Evolutionary conservation across 2,797 vertebrate genomes (phyloP), one percentile per base, ranked within the genome.

Genomic region (Acipenser ruthenus): DNA sequence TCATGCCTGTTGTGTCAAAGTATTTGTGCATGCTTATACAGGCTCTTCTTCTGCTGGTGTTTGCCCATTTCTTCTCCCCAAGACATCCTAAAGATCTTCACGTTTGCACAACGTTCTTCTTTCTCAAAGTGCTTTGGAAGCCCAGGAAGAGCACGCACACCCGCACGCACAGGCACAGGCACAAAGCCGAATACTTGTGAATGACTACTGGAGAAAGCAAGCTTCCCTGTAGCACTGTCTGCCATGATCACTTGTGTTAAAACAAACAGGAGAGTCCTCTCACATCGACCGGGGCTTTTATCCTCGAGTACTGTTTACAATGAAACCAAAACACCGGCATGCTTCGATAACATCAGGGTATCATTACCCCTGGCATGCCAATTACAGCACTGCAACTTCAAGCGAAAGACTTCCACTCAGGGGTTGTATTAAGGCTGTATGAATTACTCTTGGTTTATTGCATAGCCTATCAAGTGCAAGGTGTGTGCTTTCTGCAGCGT

Each of bases 401-500:
- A 23, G 23, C 23, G 3, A 23, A 23, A 23, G 1, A 3, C 1
- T 23, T 23, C 23, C 23, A 23, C 23, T 23, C 23, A 23, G 23
- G 23, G 23, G 23, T 23, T 23, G 23, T 23, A 23, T 23, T 23
- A 3, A 23, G 23, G 23, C 23, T 23, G 23, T 3, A 23, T 1
- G 1, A 23, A 23, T 23, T 23, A 3, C 23, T 23, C 23, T 23
- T 23, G 23, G 23, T 23, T 23, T 23, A 50, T 51, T 15, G n/a
- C 15, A 9, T 49, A 50, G 7, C 10, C 51, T 10, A 50, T 15
- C 47, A 51, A 50, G n/a, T 52, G 47, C 50, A 10, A 10, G 59
- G 10, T 67, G 49, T 23, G 4, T 51, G 59, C 58, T 67, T 15
- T 61, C 58, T 51, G 59, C 62, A 58, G n/a, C 4, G 18, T 60